phyloP scores from a whole-genome alignment of 2,797 vertebrate species.

The Halcyon smyrnensis region DNA sequence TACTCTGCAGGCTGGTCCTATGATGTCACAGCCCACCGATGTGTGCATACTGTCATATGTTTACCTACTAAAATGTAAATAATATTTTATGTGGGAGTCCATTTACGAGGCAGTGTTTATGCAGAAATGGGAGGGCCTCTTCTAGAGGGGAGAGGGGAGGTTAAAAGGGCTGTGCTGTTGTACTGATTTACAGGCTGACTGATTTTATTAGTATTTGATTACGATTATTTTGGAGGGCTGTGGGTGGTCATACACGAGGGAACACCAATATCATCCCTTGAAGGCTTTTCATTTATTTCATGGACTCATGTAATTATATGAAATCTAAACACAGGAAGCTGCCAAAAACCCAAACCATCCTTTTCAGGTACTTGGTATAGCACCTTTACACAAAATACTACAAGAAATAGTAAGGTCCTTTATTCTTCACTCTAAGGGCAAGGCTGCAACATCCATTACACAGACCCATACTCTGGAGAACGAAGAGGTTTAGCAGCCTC shows the following conservation, averaged over 20 bases:
- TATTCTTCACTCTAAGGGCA: neutral
- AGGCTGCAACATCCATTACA: neutral
- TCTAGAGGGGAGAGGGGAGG: neutral
- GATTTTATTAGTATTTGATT: constrained; percentile 48
- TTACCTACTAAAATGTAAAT: constrained; percentile 63
- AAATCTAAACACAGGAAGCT: neutral
- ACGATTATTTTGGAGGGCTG: constrained; percentile 23
- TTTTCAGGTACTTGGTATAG: neutral
- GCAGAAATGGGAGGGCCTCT: constrained; percentile 40
- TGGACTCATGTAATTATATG: neutral
- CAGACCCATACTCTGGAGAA: neutral
- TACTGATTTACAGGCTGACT: constrained; percentile 59
- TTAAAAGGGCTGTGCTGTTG: constrained; percentile 5
- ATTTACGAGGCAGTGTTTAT: constrained; percentile 12
- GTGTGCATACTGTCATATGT: constrained; percentile 69
- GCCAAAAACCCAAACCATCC: neutral
- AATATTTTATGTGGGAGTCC: constrained; percentile 57
- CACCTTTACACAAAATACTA: neutral
- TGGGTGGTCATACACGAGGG: constrained; percentile 44
- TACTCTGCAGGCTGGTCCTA: neutral
- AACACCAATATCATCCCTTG: constrained; percentile 5
- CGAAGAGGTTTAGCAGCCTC: neutral
- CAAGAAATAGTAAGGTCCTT: neutral
- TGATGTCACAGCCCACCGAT: constrained; percentile 49
- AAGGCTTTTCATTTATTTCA: neutral